Evolutionary conservation across 2,113 vertebrate species (phyloP).

Genomic region (Noturus placidus): DNA sequence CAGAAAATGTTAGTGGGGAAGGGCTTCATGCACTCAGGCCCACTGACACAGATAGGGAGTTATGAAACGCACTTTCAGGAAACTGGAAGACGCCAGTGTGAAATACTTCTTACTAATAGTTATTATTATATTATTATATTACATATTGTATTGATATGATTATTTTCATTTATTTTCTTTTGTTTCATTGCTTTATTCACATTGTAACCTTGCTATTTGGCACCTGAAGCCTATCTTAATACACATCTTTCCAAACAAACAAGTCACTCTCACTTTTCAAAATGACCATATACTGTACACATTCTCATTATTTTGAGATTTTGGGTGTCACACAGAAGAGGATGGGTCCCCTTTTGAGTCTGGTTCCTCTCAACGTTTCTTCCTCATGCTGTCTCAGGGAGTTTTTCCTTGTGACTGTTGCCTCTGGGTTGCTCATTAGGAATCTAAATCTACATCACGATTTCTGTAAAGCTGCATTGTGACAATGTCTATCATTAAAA

Average conservation of each 20-base stretch:
- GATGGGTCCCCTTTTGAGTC: not conserved
- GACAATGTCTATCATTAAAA: not conserved
- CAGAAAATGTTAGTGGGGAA: slow-evolving; percentile 25
- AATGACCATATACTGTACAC: not conserved
- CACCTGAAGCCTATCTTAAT: not conserved
- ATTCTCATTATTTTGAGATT: slow-evolving; percentile 4
- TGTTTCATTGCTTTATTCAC: not conserved
- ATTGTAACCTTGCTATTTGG: not conserved
- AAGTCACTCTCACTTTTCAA: not conserved
- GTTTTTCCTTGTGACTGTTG: not conserved
- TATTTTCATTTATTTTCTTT: not conserved
- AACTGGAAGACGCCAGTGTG: not conserved
- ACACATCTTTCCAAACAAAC: not conserved
- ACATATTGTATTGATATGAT: not conserved
- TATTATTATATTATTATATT: not conserved
- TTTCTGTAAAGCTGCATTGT: not conserved
- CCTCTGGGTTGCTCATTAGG: not conserved
- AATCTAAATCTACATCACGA: not conserved
- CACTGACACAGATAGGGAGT: slow-evolving; percentile 51
- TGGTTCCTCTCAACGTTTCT: not conserved
- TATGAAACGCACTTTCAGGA: slow-evolving; percentile 43
- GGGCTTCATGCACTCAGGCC: slow-evolving; percentile 36
- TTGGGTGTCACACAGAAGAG: not conserved
- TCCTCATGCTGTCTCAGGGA: slow-evolving; percentile 13
- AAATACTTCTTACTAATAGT: slow-evolving; percentile 5